Percentiles rank a stretch among this genome's conserved stretches.
phyloP scores from a whole-genome alignment of 1,140 invertebrate genomes.

The Pseudomyrmex flavicornis region DNA sequence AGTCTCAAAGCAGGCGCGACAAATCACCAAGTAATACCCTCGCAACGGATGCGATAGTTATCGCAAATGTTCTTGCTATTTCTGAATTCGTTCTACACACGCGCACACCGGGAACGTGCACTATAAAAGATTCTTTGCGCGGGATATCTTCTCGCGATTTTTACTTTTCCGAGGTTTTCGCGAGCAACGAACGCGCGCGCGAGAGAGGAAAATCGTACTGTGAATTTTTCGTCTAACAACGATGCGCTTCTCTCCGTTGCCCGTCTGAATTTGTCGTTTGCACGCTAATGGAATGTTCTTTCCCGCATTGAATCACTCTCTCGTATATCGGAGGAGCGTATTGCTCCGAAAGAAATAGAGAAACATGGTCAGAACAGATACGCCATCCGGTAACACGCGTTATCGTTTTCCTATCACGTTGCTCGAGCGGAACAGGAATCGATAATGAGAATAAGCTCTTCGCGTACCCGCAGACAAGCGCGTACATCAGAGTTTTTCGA shows the following conservation, averaged over 20 bases:
- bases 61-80: constrained; percentile 20
- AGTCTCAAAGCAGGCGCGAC: constrained; percentile 24
- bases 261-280: background rate
- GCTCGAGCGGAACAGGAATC: constrained; percentile 19
- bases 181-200: background rate
- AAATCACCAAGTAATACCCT: constrained; percentile 59
- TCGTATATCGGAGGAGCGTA: background rate
- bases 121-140: background rate
- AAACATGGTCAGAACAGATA: background rate
- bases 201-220: background rate
- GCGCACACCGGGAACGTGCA: background rate
- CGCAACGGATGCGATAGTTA: constrained; percentile 22
- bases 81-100: constrained; percentile 8
- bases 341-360: constrained; percentile 33
- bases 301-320: background rate
- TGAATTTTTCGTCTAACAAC: background rate
- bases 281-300: background rate
- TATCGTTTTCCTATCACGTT: constrained; percentile 46
- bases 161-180: background rate
- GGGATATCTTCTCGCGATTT: background rate
- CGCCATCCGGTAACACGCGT: constrained; percentile 13
- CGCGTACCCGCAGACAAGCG: background rate
- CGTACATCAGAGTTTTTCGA: background rate
- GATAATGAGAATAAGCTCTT: constrained; percentile 43
- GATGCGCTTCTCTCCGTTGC: background rate